A percentile compares a stretch with the other conserved stretches of the same genome.
phyloP scores from a whole-genome alignment of 2,797 vertebrate genomes.

The Heteromormyrus szaboi region DNA sequence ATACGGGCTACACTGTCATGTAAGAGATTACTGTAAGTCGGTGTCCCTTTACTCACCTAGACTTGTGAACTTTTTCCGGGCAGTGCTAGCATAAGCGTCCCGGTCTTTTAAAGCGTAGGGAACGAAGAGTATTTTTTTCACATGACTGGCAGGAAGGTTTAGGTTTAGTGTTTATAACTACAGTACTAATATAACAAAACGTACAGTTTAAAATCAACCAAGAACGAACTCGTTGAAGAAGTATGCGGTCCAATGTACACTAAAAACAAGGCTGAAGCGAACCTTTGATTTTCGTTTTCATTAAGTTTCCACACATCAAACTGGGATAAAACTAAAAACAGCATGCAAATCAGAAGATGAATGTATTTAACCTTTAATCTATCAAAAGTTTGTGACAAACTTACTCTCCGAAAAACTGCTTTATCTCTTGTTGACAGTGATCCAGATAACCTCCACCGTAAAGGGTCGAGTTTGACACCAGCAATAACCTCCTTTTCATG shows the following conservation, averaged over 20 bases:
- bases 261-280: background rate
- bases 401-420: slow-evolving; percentile 64
- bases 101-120: slow-evolving; percentile 75
- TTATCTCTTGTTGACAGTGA: slow-evolving; percentile 67
- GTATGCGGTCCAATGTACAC: background rate
- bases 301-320: background rate
- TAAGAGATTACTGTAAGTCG: background rate
- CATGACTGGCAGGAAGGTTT: slow-evolving; percentile 50
- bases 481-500: slow-evolving; percentile 62
- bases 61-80: slow-evolving; percentile 64
- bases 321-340: background rate
- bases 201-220: background rate
- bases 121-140: slow-evolving; percentile 71
- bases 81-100: slow-evolving; percentile 65
- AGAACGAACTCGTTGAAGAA: background rate
- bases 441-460: slow-evolving; percentile 70
- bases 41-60: slow-evolving; percentile 54
- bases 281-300: background rate
- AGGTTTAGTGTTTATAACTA: background rate
- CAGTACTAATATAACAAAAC: background rate
- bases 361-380: background rate
- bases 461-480: slow-evolving; percentile 76
- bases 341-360: background rate
- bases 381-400: slow-evolving; percentile 25
- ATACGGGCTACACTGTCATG: background rate